Base-by-base conservation (phyloP, 1,140 invertebrate species). In the Leptoteleia sp. region DNA sequence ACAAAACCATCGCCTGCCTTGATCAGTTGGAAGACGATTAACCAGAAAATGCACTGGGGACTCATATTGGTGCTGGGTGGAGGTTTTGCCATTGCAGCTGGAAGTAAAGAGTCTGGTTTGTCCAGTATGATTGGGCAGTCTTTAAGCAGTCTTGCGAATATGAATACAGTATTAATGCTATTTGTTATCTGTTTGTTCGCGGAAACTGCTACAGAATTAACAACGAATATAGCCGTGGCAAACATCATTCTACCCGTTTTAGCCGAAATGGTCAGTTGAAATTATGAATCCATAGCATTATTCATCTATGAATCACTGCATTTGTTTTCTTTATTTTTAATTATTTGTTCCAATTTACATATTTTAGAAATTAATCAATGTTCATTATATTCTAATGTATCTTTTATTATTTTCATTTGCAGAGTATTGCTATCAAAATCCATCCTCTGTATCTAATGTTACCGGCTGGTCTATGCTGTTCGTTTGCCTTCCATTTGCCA, bases 21-120 rank as follows among this genome's bases (percentile, higher is more conserved):
- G 9, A 91, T 95, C 6, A 94, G 93, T n/a, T 96, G 95, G 95
- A 93, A 93, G 68, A 92, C 92, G 25, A 91, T 95, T 22, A 94
- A 95, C 79, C 90, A 93, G 35, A 95, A 94, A 78, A 92, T 95
- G 61, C 94, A 94, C 12, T 95, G 94, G 94, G 93, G 94, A 64
- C 86, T 95, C 2, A 92, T 95, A 12, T 92, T 95, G 79, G 91
- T 95, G 43, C 88, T 95, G 9, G 93, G 96, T 25, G 96, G 95
- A 40, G 96, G 96, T 0, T 97, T 98, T 86, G 96, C 96, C 0
- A 90, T 98, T 13, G 96, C 97, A 0, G 92, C 95, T 40, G 96
- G 94, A 40, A 94, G 94, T 72, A 93, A 94, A 76, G 90, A 88
- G 5, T 96, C 95, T 0, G 94, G 94, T 0, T 91, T 97, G 73